Base-by-base conservation (phyloP, 2,113 vertebrate genomes). In the Corythaixoides concolor region DNA sequence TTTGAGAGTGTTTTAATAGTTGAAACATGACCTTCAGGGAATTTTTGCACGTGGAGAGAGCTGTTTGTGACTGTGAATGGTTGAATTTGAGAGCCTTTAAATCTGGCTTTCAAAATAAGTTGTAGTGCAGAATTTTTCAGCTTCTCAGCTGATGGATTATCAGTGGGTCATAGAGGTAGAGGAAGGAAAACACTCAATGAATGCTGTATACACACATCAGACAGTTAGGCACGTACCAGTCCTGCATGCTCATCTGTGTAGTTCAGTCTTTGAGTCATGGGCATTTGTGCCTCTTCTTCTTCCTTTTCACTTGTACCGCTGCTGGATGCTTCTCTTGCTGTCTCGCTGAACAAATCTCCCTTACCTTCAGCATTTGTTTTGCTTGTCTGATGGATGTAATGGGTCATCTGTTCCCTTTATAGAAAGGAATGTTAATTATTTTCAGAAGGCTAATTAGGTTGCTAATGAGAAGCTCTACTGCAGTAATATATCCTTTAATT, bases 341-440 rank as follows among this genome's bases (percentile, higher is more conserved):
- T 89, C 66, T 94, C 24, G 15, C 47, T 89, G 55, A 90, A 75
- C n/a, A 75, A 60, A 59, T 76, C 47, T 76, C 66, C 59, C 43
- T 91, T 83, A 74, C 93, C 86, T 81, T n/a, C 10, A 5, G 27
- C 59, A 77, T 94, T 96, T 97, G 67, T 96, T 96, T 85, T 70
- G 62, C 79, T 95, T 92, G 82, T 89, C 79, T 97, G 88, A 93
- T 97, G 95, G 87, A 88, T 94, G 86, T 97, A 96, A 97, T 96
- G 93, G 95, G 72, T 95, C 96, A 88, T 97, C 86, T 96, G 90
- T 95, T 97, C 94, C 89, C 75, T 97, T 97, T 97, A 92, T 96
- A 95, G 96, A 96, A 97, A 97, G 93, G 88, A 97, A 97, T 95
- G 94, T 98, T 98, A 97, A 98, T 98, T 98, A 98, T 98, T 98